These are phyloP conservation scores for Sebastes fasciatus DNA, from an alignment of 2,113 vertebrate genomes.

Conservation along the genomic window DNA sequence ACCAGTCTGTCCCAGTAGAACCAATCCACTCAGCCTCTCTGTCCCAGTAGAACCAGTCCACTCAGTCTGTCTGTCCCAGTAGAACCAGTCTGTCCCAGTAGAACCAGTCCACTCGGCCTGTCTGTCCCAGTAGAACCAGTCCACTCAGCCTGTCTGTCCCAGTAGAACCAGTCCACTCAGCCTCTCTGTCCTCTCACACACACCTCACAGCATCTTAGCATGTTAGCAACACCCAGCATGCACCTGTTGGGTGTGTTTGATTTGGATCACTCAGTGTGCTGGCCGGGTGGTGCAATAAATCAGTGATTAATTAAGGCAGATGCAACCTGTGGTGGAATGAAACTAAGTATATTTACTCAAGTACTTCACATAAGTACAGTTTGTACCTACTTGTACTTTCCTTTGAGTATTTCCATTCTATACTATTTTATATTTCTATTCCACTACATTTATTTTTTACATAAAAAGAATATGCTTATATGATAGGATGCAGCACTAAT, in stretches of 20 bases:
- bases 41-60: no score
- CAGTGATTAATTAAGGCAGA: background rate
- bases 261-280: background rate
- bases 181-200: no score
- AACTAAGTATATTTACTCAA: background rate
- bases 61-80: no score
- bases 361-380: background rate
- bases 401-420: background rate
- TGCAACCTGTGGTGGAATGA: background rate
- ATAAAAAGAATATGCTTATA: no score
- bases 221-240: background rate
- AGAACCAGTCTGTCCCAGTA: no score
- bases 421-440: background rate
- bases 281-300: background rate
- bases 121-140: no score
- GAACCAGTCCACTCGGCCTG: no score
- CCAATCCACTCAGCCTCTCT: no score
- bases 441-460: background rate
- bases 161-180: no score
- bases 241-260: conserved; percentile 12
- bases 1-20: no score
- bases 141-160: no score
- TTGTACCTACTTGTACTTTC: background rate
- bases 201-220: background rate
- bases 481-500: no score